These are phyloP conservation scores for Phyllotis vaccarum DNA, from an alignment of 2,797 vertebrate species.

Conservation along the genomic window DNA sequence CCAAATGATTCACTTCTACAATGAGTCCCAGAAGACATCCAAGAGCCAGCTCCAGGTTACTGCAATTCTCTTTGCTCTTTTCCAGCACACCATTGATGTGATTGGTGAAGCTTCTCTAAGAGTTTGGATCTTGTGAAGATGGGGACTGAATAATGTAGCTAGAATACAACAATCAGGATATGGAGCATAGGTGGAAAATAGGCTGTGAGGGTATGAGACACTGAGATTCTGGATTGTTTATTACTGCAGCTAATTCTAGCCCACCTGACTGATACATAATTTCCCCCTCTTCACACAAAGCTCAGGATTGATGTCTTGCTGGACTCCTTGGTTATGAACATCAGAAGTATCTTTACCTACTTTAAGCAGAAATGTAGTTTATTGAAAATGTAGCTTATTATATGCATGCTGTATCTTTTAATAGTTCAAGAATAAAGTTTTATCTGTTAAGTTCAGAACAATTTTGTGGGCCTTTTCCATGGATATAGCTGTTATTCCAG, in stretches of 20 bases:
- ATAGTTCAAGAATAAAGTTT: background rate
- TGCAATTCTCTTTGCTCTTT: background rate
- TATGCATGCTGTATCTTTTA: background rate
- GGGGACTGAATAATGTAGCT: background rate
- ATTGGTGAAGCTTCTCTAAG: background rate
- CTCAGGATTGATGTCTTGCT: background rate
- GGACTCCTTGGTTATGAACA: background rate
- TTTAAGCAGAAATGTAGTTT: conserved; percentile 26
- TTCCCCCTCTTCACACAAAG: background rate
- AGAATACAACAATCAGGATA: background rate
- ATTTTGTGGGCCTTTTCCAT: background rate
- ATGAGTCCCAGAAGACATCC: background rate
- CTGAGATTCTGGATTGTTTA: background rate
- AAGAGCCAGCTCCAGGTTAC: background rate
- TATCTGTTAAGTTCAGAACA: background rate
- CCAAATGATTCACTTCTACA: background rate
- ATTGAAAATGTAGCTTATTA: background rate
- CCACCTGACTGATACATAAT: background rate
- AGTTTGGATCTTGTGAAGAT: background rate
- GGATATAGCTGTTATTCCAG: background rate
- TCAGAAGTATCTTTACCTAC: background rate
- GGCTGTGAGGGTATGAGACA: background rate
- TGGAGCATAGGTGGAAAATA: background rate
- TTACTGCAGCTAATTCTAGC: background rate
- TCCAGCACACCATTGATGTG: background rate